Conservation (phyloP, 2,797 vertebrate species). For the Protosalanx chinensis region DNA sequence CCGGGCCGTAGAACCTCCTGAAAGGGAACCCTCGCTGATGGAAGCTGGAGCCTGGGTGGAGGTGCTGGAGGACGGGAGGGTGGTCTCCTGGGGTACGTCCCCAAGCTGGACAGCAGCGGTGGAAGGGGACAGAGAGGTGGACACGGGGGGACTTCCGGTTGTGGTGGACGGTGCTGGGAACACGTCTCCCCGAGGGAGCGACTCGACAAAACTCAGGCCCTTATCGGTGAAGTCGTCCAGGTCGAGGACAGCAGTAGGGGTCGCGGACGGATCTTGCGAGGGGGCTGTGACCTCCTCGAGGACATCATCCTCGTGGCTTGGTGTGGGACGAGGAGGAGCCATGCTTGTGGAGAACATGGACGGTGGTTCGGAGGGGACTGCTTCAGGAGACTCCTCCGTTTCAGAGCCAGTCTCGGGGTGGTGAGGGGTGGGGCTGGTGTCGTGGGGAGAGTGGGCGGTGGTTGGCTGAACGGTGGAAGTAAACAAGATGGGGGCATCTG, state of each 20-base stretch:
- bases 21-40: conserved; percentile 30
- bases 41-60: neutral
- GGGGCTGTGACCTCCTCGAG: conserved; percentile 50
- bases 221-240: conserved; percentile 41
- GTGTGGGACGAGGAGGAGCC: conserved; percentile 59
- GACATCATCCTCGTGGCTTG: conserved; percentile 38
- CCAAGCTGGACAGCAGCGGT: neutral
- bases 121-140: conserved; percentile 2
- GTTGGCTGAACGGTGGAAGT: conserved; percentile 23
- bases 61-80: conserved; percentile 46
- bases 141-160: neutral
- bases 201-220: conserved; percentile 23
- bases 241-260: conserved; percentile 35
- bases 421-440: conserved; percentile 23
- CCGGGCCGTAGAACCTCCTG: conserved; percentile 23
- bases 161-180: conserved; percentile 26
- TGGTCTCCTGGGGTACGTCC: neutral
- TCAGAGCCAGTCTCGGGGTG: conserved; percentile 34
- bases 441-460: conserved; percentile 43
- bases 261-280: conserved; percentile 46
- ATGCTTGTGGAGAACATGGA: conserved; percentile 81
- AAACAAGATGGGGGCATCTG: conserved; percentile 15
- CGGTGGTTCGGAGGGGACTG: conserved; percentile 44
- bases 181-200: conserved; percentile 47
- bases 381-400: conserved; percentile 34